Evolutionary conservation across 2,888 invertebrate genomes (phyloP), one percentile per base, ranked within the genome.

Genomic region (Ochropacha duplaris): DNA sequence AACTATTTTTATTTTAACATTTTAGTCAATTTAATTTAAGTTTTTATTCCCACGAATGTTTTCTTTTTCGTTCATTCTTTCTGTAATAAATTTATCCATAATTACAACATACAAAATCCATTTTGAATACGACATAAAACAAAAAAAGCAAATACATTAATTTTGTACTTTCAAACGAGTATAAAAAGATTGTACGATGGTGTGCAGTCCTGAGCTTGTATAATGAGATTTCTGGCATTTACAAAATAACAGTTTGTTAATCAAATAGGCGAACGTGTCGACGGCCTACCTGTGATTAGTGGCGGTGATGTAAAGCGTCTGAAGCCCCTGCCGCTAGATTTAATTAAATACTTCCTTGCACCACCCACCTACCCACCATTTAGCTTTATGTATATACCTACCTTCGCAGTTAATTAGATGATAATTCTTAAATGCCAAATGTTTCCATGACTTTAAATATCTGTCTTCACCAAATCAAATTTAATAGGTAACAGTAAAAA

Each of bases 281-380:
- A 84, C 84, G 77, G 82, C 85, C 84, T 87, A 87, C 87, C 88
- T 85, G 89, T 89, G 88, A 91, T 90, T 89, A 90, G 87, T 85
- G 79, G 81, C 79, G 80, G 83, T 86, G 86, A 85, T 84, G 85
- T 86, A 86, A 79, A 86, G 84, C 85, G 76, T 72, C 72, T 78
- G 77, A 74, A 80, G 69, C 82, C 78, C 78, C 78, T 79, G 77
- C 80, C 82, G 84, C 83, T 85, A 84, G 85, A 88, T 91, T 91
- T 91, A 91, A 91, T 91, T 91, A 91, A 90, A 91, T 88, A 90
- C 87, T 85, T 85, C 85, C 83, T 82, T 81, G 78, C 81, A 83
- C 85, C 84, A 74, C 83, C 86, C 84, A 78, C 81, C 84, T 76
- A 84, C 80, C 82, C 78, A 86, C 79, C 87, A 86, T 86, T 86